Evolutionary conservation across 2,113 vertebrate genomes (phyloP).

Genomic region (Chionis minor): DNA sequence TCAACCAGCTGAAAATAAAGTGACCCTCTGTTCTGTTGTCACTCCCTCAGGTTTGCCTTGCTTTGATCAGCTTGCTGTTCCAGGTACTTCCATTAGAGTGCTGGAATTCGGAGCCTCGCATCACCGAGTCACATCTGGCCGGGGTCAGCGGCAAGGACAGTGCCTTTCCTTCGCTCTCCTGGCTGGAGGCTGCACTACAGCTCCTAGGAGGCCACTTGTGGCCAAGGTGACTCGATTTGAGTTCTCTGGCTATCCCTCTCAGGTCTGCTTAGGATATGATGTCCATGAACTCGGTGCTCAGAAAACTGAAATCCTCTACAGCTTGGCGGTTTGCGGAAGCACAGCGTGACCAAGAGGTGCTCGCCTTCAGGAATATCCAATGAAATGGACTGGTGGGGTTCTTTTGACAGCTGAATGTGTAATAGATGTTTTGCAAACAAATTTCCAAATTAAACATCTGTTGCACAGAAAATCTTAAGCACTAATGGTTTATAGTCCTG

Average conservation of each 20-base stretch:
- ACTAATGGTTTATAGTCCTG: not conserved
- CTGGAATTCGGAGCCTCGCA: not conserved
- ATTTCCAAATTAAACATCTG: not conserved
- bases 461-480: not conserved
- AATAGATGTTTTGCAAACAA: not conserved
- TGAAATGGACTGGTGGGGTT: not conserved
- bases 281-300: not conserved
- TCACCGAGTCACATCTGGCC: not conserved
- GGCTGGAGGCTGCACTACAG: not conserved
- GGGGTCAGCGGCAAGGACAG: not conserved
- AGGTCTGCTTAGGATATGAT: not conserved
- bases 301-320: not conserved
- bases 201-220: not conserved
- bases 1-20: not conserved
- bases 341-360: not conserved
- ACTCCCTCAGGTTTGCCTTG: not conserved
- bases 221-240: not conserved
- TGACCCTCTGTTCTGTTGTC: not conserved
- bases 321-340: not conserved
- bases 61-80: not conserved
- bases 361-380: not conserved
- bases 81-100: not conserved
- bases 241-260: not conserved
- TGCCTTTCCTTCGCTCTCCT: not conserved
- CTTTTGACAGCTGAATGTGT: not conserved